Conservation (phyloP, 2,113 vertebrate genomes). For the Gadus chalcogrammus region DNA sequence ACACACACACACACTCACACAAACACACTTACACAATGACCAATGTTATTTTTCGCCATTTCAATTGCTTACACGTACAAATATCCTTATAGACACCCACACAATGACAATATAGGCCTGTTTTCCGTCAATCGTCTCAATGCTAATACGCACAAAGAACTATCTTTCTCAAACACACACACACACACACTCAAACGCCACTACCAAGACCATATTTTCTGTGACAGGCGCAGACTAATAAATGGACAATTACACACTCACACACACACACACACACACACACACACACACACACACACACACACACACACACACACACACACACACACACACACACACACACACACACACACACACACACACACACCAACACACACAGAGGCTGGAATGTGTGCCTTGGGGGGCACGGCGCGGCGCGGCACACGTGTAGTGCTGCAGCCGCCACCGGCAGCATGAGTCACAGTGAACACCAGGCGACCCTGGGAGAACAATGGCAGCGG, state of each 20-base stretch:
- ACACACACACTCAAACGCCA: conserved; percentile 1
- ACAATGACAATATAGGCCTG: background rate
- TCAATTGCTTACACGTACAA: background rate
- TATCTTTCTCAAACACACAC: conserved; percentile 34
- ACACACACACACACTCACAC: too few species aligned
- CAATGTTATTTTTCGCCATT: too few species aligned
- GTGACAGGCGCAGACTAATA: too few species aligned
- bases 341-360: conserved; percentile 14
- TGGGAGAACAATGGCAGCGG: conserved; percentile 64
- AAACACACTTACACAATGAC: background rate
- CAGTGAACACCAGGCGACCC: conserved; percentile 59
- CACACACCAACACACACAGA: conserved; percentile 2
- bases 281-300: conserved; percentile 2
- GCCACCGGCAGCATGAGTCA: conserved; percentile 64
- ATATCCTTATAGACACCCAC: conserved; percentile 12
- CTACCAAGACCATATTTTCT: too few species aligned
- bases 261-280: conserved; percentile 26
- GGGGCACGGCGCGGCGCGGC: conserved; percentile 57
- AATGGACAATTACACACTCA: too few species aligned
- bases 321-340: conserved; percentile 6
- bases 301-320: too few species aligned
- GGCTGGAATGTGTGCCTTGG: conserved; percentile 55
- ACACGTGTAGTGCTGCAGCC: conserved; percentile 63
- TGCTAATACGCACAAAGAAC: conserved; percentile 27
- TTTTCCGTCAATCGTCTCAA: too few species aligned